phyloP scores from a whole-genome alignment of 2,113 vertebrate genomes.

The Manacus vitellinus region DNA sequence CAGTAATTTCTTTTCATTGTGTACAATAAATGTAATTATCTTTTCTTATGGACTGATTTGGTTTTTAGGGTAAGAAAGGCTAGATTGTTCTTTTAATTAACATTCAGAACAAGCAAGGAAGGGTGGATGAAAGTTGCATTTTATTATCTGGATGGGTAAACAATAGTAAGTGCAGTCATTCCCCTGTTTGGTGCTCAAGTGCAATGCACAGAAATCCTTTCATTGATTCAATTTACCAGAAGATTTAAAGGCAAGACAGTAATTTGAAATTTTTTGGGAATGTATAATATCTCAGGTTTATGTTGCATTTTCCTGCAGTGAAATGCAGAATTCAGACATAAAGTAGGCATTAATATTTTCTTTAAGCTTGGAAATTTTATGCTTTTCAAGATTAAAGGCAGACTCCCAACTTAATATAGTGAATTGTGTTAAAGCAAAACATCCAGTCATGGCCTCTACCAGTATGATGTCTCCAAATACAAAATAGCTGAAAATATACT shows the following conservation, averaged over 20 bases:
- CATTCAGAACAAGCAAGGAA: constrained; percentile 12
- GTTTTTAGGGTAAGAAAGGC: constrained; percentile 5
- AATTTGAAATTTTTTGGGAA: neutral
- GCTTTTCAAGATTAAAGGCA: neutral
- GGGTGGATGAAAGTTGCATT: neutral
- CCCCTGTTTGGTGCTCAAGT: neutral
- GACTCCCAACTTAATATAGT: neutral
- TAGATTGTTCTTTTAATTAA: constrained; percentile 3
- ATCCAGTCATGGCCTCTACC: neutral
- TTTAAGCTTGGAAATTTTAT: neutral
- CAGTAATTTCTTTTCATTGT: neutral
- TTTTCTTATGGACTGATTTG: neutral
- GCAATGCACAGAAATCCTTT: neutral
- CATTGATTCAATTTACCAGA: neutral
- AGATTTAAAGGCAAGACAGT: neutral
- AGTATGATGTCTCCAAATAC: neutral
- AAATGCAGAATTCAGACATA: neutral
- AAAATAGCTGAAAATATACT: neutral
- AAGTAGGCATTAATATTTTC: neutral
- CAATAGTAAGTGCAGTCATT: neutral
- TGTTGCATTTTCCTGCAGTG: neutral
- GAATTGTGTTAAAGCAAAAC: neutral
- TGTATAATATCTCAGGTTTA: neutral
- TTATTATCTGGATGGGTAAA: neutral
- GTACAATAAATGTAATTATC: neutral